Evolutionary conservation across 2,888 invertebrate species (phyloP).

Genomic region (Archips xylosteana): DNA sequence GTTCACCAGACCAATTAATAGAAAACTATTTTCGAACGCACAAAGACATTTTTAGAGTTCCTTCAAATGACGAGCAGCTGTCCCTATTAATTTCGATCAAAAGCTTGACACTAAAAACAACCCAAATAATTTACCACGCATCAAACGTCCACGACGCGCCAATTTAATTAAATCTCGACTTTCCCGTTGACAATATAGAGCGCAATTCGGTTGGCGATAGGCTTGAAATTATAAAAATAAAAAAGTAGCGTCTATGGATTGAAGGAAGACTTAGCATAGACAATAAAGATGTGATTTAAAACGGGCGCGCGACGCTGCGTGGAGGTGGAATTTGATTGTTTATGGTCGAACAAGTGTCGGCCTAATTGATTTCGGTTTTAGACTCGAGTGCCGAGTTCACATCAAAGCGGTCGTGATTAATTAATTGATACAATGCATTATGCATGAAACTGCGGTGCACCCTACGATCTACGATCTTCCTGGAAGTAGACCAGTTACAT

Average conservation of each 20-base stretch:
- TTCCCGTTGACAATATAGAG: slow-evolving; percentile 10
- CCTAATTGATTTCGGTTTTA: slow-evolving; percentile 42
- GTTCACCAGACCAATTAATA: slow-evolving; percentile 16
- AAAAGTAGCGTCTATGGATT: slow-evolving; percentile 19
- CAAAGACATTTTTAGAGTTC: slow-evolving; percentile 41
- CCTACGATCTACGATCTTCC: neutral
- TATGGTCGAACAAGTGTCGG: slow-evolving; percentile 42
- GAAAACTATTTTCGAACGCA: slow-evolving; percentile 10
- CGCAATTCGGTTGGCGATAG: neutral
- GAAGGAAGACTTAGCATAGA: slow-evolving; percentile 33
- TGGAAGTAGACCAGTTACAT: neutral
- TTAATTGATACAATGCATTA: slow-evolving; percentile 7
- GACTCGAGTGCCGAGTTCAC: slow-evolving; percentile 11
- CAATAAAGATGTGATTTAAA: slow-evolving; percentile 44
- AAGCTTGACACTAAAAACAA: slow-evolving; percentile 45
- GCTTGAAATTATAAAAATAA: slow-evolving; percentile 22
- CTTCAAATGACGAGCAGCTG: slow-evolving; percentile 49
- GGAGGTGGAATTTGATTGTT: slow-evolving; percentile 41
- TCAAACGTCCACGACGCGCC: slow-evolving; percentile 22
- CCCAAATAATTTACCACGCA: slow-evolving; percentile 35
- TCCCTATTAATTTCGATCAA: slow-evolving; percentile 51
- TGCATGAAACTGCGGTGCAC: neutral
- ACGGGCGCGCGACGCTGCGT: slow-evolving; percentile 16
- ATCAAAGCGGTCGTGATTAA: slow-evolving; percentile 8
- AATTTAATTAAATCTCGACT: slow-evolving; percentile 18